Conservation (phyloP, 2,888 invertebrate genomes). For the Leucophora obtusa region DNA sequence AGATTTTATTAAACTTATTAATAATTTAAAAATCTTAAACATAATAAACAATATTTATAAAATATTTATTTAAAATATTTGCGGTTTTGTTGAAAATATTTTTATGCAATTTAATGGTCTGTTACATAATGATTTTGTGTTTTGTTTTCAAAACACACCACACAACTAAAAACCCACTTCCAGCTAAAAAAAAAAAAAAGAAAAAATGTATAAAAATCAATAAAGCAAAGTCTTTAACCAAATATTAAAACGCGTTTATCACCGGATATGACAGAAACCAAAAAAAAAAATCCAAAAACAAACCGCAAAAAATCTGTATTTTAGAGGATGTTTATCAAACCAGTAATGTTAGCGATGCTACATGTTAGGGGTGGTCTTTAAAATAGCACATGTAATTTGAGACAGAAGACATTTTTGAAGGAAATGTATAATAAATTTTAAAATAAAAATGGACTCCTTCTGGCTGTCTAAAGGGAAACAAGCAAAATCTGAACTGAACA, state of each 20-base stretch:
- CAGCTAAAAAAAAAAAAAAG: conserved; percentile 34
- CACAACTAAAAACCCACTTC: conserved; percentile 25
- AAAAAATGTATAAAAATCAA: conserved; percentile 1
- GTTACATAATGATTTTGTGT: conserved; percentile 27
- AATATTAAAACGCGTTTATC: conserved; percentile 44
- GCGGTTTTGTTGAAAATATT: not conserved
- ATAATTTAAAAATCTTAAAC: not conserved
- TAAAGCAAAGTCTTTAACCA: conserved; percentile 16
- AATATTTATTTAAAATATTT: not conserved
- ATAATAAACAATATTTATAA: not conserved
- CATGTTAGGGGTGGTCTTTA: not conserved
- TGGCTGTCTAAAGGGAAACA: no score
- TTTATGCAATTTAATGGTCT: not conserved
- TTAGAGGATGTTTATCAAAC: not conserved
- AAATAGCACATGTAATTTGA: not conserved
- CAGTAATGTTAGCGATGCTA: not conserved
- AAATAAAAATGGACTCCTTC: no score
- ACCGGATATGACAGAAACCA: conserved; percentile 31
- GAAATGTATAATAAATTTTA: no score
- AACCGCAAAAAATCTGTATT: conserved; percentile 25
- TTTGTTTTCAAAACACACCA: not conserved
- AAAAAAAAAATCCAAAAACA: not conserved
- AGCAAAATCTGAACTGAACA: no score
- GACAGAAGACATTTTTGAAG: not conserved
- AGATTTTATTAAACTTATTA: no score